These are phyloP conservation scores for Myzus persicae DNA, from an alignment of 1,140 invertebrate species.

Conservation along the genomic window DNA sequence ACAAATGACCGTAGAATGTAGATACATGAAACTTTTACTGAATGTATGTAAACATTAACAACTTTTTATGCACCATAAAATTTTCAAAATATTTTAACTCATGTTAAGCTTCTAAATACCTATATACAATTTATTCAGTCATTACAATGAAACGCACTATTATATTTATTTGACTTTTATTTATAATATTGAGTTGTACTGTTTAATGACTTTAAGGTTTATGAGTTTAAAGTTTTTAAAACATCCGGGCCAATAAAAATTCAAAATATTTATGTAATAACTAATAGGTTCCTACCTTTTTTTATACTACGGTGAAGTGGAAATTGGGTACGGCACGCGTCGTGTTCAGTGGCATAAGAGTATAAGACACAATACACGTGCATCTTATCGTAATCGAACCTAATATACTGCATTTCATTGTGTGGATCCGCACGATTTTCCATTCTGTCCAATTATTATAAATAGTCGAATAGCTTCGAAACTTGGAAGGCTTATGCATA, in stretches of 20 bases:
- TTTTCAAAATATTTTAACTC: too few relatives aligned
- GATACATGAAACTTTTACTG: too few relatives aligned
- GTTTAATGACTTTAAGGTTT: background rate
- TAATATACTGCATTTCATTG: too few relatives aligned
- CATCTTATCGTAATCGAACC: background rate
- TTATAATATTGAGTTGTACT: background rate
- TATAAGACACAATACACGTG: background rate
- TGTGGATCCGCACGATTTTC: background rate
- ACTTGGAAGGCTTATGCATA: background rate
- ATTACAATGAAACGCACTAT: background rate
- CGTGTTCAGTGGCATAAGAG: background rate
- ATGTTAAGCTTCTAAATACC: too few relatives aligned
- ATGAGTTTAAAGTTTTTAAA: too few relatives aligned
- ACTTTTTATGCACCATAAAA: too few relatives aligned
- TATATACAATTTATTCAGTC: background rate
- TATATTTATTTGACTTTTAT: background rate
- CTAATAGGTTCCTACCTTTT: background rate
- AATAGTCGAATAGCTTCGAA: background rate
- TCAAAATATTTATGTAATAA: background rate
- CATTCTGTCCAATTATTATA: background rate
- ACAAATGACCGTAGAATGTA: too few relatives aligned
- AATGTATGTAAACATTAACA: too few relatives aligned
- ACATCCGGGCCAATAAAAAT: background rate
- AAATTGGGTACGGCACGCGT: background rate
- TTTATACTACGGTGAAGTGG: background rate